phyloP scores from a whole-genome alignment of 1,140 invertebrate genomes.

The Bathynomus jamesi region DNA sequence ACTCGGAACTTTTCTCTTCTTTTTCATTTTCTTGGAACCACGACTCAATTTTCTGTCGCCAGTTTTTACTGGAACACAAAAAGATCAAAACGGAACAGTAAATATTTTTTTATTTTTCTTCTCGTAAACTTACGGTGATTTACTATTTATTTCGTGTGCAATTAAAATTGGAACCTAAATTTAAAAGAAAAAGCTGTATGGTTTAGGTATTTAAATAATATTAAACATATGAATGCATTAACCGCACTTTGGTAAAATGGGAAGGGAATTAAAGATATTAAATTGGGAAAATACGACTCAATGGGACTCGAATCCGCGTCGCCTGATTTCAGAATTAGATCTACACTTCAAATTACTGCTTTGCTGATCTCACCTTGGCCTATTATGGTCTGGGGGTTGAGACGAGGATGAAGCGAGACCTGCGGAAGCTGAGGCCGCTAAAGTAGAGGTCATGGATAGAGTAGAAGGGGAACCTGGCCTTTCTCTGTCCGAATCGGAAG shows the following conservation, averaged over 20 bases:
- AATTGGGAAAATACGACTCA: too few species aligned
- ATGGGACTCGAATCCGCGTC: too few species aligned
- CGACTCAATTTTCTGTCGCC: conserved; percentile 79
- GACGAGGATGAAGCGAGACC: conserved; percentile 1
- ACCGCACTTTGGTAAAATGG: too few species aligned
- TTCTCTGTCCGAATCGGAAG: conserved; percentile 49
- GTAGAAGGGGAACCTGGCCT: conserved; percentile 57
- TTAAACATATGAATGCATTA: too few species aligned
- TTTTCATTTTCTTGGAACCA: conserved; percentile 81
- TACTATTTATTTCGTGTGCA: too few species aligned
- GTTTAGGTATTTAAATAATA: too few species aligned
- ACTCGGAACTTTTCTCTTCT: conserved; percentile 57
- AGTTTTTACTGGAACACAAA: conserved; percentile 52
- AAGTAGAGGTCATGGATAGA: conserved; percentile 44
- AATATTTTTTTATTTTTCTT: neutral
- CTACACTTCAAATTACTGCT: too few species aligned
- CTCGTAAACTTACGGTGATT: too few species aligned
- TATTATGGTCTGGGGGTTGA: conserved; percentile 21
- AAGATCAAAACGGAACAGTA: conserved; percentile 16
- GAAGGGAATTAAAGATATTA: too few species aligned
- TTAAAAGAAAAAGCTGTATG: too few species aligned
- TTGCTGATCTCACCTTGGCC: conserved; percentile 28
- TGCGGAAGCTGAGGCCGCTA: conserved; percentile 40
- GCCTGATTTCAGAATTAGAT: too few species aligned
- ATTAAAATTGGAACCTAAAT: too few species aligned